phyloP scores from a whole-genome alignment of 2,113 vertebrate genomes.

The Plestiodon gilberti region DNA sequence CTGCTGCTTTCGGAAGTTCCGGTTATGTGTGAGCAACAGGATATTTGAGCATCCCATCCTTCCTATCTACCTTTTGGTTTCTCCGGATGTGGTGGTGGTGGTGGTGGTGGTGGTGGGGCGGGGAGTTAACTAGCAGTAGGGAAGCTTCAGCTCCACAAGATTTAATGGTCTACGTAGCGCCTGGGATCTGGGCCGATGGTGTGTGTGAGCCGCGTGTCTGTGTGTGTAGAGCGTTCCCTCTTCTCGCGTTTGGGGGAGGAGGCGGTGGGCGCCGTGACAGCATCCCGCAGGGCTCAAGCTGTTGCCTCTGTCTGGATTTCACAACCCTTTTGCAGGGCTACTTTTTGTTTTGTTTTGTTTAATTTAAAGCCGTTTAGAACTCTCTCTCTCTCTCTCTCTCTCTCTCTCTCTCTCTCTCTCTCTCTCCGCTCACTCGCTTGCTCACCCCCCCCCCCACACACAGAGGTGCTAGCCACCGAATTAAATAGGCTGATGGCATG shows the following conservation, averaged over 20 bases:
- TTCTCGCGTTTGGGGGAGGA: background rate
- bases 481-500: background rate
- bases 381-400: too few species aligned
- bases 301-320: background rate
- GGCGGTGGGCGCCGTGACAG: background rate
- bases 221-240: conserved; percentile 8
- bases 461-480: background rate
- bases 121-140: background rate
- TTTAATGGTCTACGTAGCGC: background rate
- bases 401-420: too few species aligned
- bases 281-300: background rate
- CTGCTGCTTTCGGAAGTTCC: conserved; percentile 10
- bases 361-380: background rate
- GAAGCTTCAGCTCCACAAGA: background rate
- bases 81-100: background rate
- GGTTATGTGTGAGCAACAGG: background rate
- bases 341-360: background rate
- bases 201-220: background rate
- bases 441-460: too few species aligned
- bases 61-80: background rate
- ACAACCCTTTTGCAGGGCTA: conserved; percentile 3
- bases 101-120: too few species aligned
- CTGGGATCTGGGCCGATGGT: background rate
- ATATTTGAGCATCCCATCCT: too few species aligned
- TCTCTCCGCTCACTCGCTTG: too few species aligned